Base-by-base conservation (phyloP, 1,140 invertebrate genomes). In the Palaemon carinicauda region DNA sequence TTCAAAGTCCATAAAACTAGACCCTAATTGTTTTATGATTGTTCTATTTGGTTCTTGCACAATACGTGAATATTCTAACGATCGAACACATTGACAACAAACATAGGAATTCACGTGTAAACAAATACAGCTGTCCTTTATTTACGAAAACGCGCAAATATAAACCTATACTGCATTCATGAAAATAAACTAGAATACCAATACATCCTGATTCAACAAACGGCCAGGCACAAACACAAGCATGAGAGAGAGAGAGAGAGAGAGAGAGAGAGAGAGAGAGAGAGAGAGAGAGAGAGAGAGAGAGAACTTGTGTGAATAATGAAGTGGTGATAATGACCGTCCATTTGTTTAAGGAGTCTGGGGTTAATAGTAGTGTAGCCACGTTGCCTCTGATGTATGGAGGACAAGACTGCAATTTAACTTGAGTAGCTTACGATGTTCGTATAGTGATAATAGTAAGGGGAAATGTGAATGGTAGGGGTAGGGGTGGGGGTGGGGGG, bases 251-350 rank as follows among this genome's bases (percentile, higher is more conserved):
- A 65, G 52, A 80, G 53, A 60, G 24, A 60, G 53, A 80, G 53
- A 80, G 24, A 60, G 53, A 80, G 79, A 80, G 53, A 80, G 53
- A 80, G 54, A 80, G 53, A 80, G 53, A 56, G 78, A 80, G 53
- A 80, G 53, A 80, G 52, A 80, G 53, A 80, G 24, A 56, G 14
- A 54, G 53, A 56, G n/a, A n/a, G n/a, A n/a, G n/a, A n/a, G n/a
- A n/a, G n/a, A n/a, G n/a, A 21, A 14, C n/a, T 10, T 21, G 53
- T 29, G 15, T 29, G 53, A 17, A 27, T n/a, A n/a, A 51, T 31
- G 31, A 50, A 69, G 24, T 80, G 31, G 41, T 41, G 41, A 41
- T 41, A 41, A 41, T 41, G 41, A 41, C 41, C 41, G 12, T 41
- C 41, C 41, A 41, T 41, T 41, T 41, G 41, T 41, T 41, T 41